A percentile compares a stretch with the other conserved stretches of the same genome.
phyloP scores from a whole-genome alignment of 2,113 vertebrate genomes.

The Stercorarius parasiticus region DNA sequence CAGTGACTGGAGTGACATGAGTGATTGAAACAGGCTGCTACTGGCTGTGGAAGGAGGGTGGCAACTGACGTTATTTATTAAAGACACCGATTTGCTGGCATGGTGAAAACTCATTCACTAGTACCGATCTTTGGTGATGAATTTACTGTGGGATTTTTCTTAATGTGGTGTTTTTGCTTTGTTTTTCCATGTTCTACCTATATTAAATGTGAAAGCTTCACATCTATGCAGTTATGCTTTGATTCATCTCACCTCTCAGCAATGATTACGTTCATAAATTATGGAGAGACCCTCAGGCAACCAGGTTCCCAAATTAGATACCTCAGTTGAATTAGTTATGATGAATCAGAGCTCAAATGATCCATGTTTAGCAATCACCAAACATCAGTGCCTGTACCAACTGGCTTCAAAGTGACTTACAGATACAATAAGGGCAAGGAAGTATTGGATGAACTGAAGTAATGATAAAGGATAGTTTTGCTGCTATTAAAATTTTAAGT shows the following conservation, averaged over 20 bases:
- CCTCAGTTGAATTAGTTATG: constrained; percentile 18
- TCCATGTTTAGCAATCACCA: constrained; percentile 1
- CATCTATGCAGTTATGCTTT: constrained; percentile 25
- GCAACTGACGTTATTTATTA: neutral
- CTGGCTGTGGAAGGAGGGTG: neutral
- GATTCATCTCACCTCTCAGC: constrained; percentile 36
- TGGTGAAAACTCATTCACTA: neutral
- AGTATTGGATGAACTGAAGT: neutral
- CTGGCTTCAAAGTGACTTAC: neutral
- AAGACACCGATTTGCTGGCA: neutral
- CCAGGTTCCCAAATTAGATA: constrained; percentile 40
- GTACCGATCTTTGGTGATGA: rapidly evolving
- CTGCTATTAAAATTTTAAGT: neutral
- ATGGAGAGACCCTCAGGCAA: constrained; percentile 34
- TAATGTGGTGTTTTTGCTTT: neutral
- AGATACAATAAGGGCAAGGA: neutral
- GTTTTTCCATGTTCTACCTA: neutral
- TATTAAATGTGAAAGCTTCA: neutral
- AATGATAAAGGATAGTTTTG: neutral
- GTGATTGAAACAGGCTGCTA: neutral
- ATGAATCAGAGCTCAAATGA: constrained; percentile 40
- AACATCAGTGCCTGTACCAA: neutral
- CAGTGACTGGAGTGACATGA: neutral
- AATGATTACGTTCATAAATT: constrained; percentile 44
- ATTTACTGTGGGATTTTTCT: neutral